phyloP scores from a whole-genome alignment of 2,888 invertebrate genomes.

The Andricus quercusramuli region DNA sequence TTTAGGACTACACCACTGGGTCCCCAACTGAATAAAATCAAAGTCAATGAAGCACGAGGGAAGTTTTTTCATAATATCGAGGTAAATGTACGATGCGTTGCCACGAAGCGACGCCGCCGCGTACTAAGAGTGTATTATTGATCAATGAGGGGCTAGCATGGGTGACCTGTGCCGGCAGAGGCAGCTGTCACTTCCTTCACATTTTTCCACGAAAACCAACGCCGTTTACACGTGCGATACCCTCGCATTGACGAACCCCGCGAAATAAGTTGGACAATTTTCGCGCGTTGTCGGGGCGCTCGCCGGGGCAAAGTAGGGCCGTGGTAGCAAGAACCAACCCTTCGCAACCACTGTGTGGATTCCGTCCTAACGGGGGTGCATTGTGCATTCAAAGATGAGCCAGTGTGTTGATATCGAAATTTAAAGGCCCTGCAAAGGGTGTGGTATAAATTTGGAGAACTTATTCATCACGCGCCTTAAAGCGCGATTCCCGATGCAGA shows the following conservation, averaged over 20 bases:
- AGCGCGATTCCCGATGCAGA: constrained; percentile 85
- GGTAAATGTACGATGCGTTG: constrained; percentile 33
- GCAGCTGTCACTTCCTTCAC: constrained; percentile 74
- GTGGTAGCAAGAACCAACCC: not conserved
- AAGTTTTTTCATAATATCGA: not conserved
- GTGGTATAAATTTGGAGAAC: constrained; percentile 42
- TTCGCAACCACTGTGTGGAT: constrained; percentile 21
- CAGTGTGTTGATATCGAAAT: constrained; percentile 44
- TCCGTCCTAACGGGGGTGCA: constrained; percentile 22
- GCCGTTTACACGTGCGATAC: constrained; percentile 54
- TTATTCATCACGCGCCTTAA: constrained; percentile 43
- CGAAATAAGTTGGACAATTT: constrained; percentile 32
- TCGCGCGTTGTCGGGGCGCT: constrained; percentile 43
- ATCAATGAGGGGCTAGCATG: constrained; percentile 75
- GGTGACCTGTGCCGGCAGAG: constrained; percentile 73
- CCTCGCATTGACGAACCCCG: constrained; percentile 19
- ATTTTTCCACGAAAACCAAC: constrained; percentile 67
- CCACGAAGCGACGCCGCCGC: constrained; percentile 61
- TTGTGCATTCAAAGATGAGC: constrained; percentile 45
- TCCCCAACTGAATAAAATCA: not conserved
- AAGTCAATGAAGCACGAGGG: constrained; percentile 1
- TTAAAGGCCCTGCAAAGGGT: constrained; percentile 42
- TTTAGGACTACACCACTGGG: no score
- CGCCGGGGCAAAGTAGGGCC: not conserved
- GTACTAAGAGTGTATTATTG: constrained; percentile 75